These are phyloP conservation scores for Teinopalpus imperialis DNA, from an alignment of 2,888 invertebrate genomes.

Conservation along the genomic window DNA sequence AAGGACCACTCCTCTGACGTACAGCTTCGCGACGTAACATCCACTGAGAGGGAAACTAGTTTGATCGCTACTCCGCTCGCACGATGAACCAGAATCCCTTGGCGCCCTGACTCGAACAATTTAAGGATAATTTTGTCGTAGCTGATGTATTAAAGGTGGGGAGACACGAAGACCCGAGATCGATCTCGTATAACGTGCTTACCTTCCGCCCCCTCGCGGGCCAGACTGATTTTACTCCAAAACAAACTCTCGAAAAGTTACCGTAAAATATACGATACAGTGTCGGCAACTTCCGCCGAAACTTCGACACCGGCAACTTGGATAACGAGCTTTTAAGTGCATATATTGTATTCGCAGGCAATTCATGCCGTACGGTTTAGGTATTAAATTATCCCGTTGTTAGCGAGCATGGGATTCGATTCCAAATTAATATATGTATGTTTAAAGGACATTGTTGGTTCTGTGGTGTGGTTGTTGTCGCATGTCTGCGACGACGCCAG, in stretches of 20 bases:
- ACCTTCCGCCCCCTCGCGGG: slow-evolving; percentile 36
- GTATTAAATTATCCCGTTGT: too few species aligned
- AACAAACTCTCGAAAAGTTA: slow-evolving; percentile 27
- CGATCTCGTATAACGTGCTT: slow-evolving; percentile 41
- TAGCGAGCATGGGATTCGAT: too few species aligned
- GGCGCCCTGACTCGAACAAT: not conserved
- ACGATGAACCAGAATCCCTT: slow-evolving; percentile 19
- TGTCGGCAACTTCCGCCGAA: slow-evolving; percentile 18
- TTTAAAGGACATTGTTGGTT: too few species aligned
- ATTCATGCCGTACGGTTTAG: too few species aligned
- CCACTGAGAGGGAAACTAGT: slow-evolving; percentile 26
- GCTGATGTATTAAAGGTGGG: slow-evolving; percentile 20
- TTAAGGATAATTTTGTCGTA: slow-evolving; percentile 21
- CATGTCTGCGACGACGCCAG: too few species aligned
- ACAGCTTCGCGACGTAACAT: slow-evolving; percentile 37
- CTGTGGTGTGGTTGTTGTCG: too few species aligned
- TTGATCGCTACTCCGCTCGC: slow-evolving; percentile 23
- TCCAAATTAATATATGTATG: too few species aligned
- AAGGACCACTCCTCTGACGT: slow-evolving; percentile 48
- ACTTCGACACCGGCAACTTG: slow-evolving; percentile 11
- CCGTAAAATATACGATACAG: slow-evolving; percentile 25
- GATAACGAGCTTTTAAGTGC: slow-evolving; percentile 16
- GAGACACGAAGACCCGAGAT: slow-evolving; percentile 43
- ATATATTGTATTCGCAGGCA: slow-evolving; percentile 6
- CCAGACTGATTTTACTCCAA: slow-evolving; percentile 29